These are phyloP conservation scores for Watsonalla binaria DNA, from an alignment of 2,888 invertebrate genomes.

Conservation along the genomic window DNA sequence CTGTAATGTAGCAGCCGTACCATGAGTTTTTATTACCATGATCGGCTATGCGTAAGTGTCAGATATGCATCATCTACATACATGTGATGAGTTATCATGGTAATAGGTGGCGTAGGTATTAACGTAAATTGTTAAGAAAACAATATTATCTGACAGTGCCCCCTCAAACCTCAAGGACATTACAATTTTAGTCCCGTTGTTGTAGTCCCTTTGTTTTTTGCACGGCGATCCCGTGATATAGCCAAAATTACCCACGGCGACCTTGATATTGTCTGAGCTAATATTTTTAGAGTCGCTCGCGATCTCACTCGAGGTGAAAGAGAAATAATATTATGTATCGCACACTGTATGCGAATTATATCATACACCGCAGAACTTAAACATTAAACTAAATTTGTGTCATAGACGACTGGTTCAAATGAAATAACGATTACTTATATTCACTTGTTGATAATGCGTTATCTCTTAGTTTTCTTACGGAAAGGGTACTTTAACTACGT, in stretches of 20 bases:
- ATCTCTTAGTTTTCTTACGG: neutral
- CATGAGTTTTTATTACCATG: too few relatives aligned
- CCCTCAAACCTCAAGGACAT: too few relatives aligned
- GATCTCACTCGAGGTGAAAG: slow-evolving; percentile 51
- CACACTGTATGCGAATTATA: slow-evolving; percentile 43
- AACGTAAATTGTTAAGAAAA: too few relatives aligned
- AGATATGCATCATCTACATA: too few relatives aligned
- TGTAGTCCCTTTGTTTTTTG: neutral
- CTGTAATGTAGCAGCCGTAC: too few relatives aligned
- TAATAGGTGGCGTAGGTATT: too few relatives aligned
- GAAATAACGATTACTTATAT: neutral
- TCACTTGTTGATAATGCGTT: neutral
- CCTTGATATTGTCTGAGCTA: slow-evolving; percentile 68
- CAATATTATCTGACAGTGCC: too few relatives aligned
- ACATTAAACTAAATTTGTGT: slow-evolving; percentile 30
- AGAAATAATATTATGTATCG: slow-evolving; percentile 45
- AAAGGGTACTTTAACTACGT: too few relatives aligned
- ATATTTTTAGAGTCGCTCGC: slow-evolving; percentile 66
- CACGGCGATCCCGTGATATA: slow-evolving; percentile 22
- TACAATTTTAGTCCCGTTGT: neutral
- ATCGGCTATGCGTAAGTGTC: too few relatives aligned
- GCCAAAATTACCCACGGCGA: slow-evolving; percentile 36
- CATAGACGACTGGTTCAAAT: slow-evolving; percentile 9
- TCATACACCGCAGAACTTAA: slow-evolving; percentile 40
- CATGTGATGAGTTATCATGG: too few relatives aligned